A percentile compares a stretch with the other conserved stretches of the same genome.
These are phyloP conservation scores for Trialeurodes vaporariorum DNA, from an alignment of 1,140 invertebrate genomes.

Conservation along the genomic window DNA sequence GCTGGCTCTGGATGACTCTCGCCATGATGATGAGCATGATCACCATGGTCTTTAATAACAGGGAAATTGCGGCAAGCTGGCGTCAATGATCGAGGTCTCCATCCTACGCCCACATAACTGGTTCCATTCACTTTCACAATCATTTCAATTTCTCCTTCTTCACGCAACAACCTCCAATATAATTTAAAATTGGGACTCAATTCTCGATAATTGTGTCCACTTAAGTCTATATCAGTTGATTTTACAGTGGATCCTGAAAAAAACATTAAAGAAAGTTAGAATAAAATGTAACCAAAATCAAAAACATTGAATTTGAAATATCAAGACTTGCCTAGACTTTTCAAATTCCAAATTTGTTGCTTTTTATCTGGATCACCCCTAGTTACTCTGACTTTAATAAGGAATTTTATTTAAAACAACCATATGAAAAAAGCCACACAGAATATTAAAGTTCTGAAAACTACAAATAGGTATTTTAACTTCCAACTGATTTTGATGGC, in stretches of 20 bases:
- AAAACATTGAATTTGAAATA: too few species aligned
- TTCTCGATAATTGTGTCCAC: slow-evolving; percentile 52
- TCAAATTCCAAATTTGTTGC: too few species aligned
- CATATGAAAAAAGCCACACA: too few species aligned
- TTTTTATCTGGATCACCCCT: too few species aligned
- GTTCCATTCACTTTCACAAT: slow-evolving; percentile 70
- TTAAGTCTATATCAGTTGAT: slow-evolving; percentile 48
- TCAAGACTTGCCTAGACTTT: too few species aligned
- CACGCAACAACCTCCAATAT: slow-evolving; percentile 71
- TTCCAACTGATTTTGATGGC: too few species aligned
- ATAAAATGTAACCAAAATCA: too few species aligned
- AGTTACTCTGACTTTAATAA: too few species aligned
- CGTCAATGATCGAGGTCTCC: slow-evolving; percentile 59
- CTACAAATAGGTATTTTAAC: too few species aligned
- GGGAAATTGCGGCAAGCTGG: slow-evolving; percentile 66
- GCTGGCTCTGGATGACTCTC: slow-evolving; percentile 26
- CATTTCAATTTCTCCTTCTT: slow-evolving; percentile 70
- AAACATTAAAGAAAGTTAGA: too few species aligned
- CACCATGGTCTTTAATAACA: slow-evolving; percentile 30
- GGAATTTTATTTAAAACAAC: too few species aligned
- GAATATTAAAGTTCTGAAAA: too few species aligned
- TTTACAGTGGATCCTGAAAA: slow-evolving; percentile 51
- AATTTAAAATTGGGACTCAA: slow-evolving; percentile 59
- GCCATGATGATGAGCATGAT: slow-evolving; percentile 19
- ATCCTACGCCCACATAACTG: slow-evolving; percentile 75